These are phyloP conservation scores for Eilema depressum DNA, from an alignment of 2,888 invertebrate species.

Conservation along the genomic window DNA sequence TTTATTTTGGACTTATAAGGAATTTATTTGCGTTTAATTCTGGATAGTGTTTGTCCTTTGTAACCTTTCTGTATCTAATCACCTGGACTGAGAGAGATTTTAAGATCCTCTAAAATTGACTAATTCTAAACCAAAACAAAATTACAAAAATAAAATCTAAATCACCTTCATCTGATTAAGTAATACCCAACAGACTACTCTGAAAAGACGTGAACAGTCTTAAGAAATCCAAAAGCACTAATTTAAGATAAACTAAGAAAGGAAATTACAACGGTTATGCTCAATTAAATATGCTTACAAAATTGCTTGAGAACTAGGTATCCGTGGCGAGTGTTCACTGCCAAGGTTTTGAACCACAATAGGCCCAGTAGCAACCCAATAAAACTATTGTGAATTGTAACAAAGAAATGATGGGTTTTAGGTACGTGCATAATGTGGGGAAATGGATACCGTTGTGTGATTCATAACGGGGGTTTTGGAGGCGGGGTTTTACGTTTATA, in stretches of 20 bases:
- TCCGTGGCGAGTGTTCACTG: slow-evolving; percentile 59
- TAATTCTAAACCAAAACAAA: no score
- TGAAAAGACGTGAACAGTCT: slow-evolving; percentile 18
- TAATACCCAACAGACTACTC: slow-evolving; percentile 29
- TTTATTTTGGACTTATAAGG: no score
- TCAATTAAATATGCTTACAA: slow-evolving; percentile 46
- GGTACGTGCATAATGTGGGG: slow-evolving; percentile 58
- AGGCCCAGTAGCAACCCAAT: slow-evolving; percentile 55
- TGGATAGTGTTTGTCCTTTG: no score
- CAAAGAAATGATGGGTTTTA: slow-evolving; percentile 78
- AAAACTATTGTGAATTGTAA: slow-evolving; percentile 70
- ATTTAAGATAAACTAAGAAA: slow-evolving; percentile 46
- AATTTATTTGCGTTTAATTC: no score
- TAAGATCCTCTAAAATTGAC: no score
- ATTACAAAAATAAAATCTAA: no score
- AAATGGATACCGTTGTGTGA: slow-evolving; percentile 62
- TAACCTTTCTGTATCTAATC: no score
- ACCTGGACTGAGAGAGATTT: no score
- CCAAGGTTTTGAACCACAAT: slow-evolving; percentile 63
- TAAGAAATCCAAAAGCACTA: slow-evolving; percentile 47
- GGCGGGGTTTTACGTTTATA: slow-evolving; percentile 18
- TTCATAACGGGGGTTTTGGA: slow-evolving; percentile 61
- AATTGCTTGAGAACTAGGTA: slow-evolving; percentile 59
- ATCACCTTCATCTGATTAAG: slow-evolving; percentile 27
- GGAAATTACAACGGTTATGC: slow-evolving; percentile 45